Evolutionary conservation across 2,113 vertebrate species (phyloP).

Genomic region (Conger conger): DNA sequence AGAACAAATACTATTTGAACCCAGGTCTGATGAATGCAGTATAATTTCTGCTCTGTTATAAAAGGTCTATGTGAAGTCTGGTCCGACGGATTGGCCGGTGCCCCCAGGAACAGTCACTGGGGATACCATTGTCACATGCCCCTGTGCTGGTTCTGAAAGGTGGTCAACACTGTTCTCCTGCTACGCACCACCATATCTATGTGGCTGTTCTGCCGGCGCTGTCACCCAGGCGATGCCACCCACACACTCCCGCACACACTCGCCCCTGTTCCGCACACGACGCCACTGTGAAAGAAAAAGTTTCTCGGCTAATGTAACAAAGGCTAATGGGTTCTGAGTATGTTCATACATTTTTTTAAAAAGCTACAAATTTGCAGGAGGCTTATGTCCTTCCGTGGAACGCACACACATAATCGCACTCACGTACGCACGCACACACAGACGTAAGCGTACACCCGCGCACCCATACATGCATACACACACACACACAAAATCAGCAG

Average conservation of each 20-base stretch:
- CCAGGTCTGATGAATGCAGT: no score
- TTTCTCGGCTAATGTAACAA: background rate
- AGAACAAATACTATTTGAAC: no score
- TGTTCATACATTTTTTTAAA: background rate
- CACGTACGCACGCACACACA: no score
- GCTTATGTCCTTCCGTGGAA: background rate
- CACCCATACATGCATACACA: no score
- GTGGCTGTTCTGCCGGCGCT: background rate
- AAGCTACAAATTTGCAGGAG: background rate
- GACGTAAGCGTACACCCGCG: no score
- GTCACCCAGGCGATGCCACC: background rate
- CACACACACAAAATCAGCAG: background rate
- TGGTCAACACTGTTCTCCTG: background rate
- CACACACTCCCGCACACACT: background rate
- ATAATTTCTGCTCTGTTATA: background rate
- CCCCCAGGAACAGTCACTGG: background rate
- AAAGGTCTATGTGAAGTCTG: background rate
- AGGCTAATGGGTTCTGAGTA: background rate
- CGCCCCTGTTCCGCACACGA: conserved; percentile 8
- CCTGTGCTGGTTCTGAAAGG: background rate
- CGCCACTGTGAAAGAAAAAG: background rate
- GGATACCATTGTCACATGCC: background rate
- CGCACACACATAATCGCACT: background rate
- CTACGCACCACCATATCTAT: background rate
- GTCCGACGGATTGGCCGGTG: background rate